Evolutionary conservation across 2,797 vertebrate genomes (phyloP).

Genomic region (Ptychobarbus kaznakovi): DNA sequence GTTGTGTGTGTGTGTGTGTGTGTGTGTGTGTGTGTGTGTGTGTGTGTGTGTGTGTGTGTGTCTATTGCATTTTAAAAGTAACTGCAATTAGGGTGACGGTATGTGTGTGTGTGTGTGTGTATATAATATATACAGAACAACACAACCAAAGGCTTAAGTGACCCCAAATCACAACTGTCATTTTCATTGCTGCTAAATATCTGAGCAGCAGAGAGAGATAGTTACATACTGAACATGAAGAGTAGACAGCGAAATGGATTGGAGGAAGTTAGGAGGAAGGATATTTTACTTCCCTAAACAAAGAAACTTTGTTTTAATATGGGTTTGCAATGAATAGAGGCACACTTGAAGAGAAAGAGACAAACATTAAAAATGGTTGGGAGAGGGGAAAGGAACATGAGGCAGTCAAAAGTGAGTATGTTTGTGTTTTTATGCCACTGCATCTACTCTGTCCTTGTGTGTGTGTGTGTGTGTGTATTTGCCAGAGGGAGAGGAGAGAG

Average conservation of each 20-base stretch:
- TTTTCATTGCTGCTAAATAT: slow-evolving; percentile 33
- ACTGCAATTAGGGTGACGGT: neutral
- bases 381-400: slow-evolving; percentile 52
- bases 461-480: slow-evolving; percentile 39
- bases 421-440: neutral
- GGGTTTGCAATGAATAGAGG: neutral
- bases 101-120: neutral
- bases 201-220: slow-evolving; percentile 62
- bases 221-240: slow-evolving; percentile 58
- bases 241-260: slow-evolving; percentile 52
- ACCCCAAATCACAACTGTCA: neutral
- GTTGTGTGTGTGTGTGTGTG: too few species aligned
- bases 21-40: neutral
- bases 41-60: too few species aligned
- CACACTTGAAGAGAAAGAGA: neutral
- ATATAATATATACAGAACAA: neutral
- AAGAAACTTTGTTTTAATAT: neutral
- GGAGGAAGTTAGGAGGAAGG: neutral
- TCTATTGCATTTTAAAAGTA: too few species aligned
- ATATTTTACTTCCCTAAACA: too few species aligned
- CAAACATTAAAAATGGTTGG: slow-evolving; percentile 65
- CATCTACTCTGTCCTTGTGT: slow-evolving; percentile 23
- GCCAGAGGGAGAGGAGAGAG: slow-evolving; percentile 21
- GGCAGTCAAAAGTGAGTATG: slow-evolving; percentile 45
- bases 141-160: neutral